Evolutionary conservation across 1,140 invertebrate species (phyloP).

Genomic region (Chironomus striatipennis): DNA sequence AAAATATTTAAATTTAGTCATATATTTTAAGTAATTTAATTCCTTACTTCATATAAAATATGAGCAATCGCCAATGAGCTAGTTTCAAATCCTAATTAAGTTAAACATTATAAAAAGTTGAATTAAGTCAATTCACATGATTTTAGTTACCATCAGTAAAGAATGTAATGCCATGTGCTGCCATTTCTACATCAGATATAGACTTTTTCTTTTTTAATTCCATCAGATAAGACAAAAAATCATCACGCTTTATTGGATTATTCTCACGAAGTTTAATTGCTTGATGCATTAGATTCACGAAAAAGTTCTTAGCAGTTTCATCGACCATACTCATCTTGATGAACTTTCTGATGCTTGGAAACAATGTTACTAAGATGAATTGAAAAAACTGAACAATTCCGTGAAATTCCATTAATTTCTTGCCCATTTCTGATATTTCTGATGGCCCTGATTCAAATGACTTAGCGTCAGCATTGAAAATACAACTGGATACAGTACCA

Average conservation of each 20-base stretch:
- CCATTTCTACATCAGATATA: background rate
- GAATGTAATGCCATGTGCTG: slow-evolving; percentile 6
- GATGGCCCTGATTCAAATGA: slow-evolving; percentile 30
- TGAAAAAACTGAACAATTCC: slow-evolving; percentile 28
- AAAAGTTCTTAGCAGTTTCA: slow-evolving; percentile 32
- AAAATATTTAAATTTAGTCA: background rate
- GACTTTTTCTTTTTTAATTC: slow-evolving; percentile 17
- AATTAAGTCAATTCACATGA: too few species aligned
- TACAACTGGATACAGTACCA: slow-evolving; percentile 43
- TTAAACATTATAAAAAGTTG: too few species aligned
- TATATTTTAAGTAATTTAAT: too few species aligned
- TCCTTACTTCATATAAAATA: slow-evolving; percentile 13
- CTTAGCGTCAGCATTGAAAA: slow-evolving; percentile 40
- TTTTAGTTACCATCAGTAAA: slow-evolving; percentile 24
- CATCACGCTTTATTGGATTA: background rate
- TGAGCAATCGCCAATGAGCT: background rate
- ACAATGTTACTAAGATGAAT: slow-evolving; percentile 30
- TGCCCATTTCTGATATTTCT: slow-evolving; percentile 32
- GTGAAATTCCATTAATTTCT: slow-evolving; percentile 31
- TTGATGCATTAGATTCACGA: background rate
- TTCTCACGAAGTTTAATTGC: background rate
- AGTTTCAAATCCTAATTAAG: too few species aligned
- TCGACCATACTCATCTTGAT: slow-evolving; percentile 33
- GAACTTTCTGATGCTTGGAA: slow-evolving; percentile 30
- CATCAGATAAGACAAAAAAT: slow-evolving; percentile 12